These are phyloP conservation scores for Danio jaintianensis DNA, from an alignment of 2,797 vertebrate genomes.

Conservation along the genomic window DNA sequence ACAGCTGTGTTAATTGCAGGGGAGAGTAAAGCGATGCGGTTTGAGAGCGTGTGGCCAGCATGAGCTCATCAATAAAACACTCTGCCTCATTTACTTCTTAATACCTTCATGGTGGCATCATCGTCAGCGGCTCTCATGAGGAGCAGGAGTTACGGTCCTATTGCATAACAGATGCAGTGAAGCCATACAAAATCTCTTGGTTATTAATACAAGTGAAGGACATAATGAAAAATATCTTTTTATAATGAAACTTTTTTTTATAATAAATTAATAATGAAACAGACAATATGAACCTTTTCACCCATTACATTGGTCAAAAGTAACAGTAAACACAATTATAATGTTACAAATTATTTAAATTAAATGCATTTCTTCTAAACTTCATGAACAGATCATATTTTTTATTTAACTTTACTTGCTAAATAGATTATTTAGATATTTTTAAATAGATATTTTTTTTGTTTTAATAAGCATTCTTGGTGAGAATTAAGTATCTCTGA, in stretches of 20 bases:
- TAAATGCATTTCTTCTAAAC: too few species aligned
- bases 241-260: too few species aligned
- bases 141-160: not conserved
- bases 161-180: not conserved
- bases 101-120: constrained; percentile 7
- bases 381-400: too few species aligned
- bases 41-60: constrained; percentile 8
- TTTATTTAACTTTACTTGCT: too few species aligned
- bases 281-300: too few species aligned
- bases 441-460: too few species aligned
- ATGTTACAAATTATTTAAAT: not conserved
- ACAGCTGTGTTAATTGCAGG: constrained; percentile 40
- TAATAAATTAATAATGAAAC: too few species aligned
- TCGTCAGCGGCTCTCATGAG: not conserved
- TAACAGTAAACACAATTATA: not conserved
- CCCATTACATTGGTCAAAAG: not conserved
- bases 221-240: not conserved
- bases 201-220: not conserved
- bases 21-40: constrained; percentile 20
- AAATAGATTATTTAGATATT: too few species aligned
- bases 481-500: too few species aligned
- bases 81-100: constrained; percentile 20
- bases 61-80: constrained; percentile 38
- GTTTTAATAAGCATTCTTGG: too few species aligned
- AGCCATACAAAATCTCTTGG: not conserved